Evolutionary conservation across 2,113 vertebrate genomes (phyloP), one percentile per base, ranked within the genome.

Genomic region (Oplegnathus fasciatus): DNA sequence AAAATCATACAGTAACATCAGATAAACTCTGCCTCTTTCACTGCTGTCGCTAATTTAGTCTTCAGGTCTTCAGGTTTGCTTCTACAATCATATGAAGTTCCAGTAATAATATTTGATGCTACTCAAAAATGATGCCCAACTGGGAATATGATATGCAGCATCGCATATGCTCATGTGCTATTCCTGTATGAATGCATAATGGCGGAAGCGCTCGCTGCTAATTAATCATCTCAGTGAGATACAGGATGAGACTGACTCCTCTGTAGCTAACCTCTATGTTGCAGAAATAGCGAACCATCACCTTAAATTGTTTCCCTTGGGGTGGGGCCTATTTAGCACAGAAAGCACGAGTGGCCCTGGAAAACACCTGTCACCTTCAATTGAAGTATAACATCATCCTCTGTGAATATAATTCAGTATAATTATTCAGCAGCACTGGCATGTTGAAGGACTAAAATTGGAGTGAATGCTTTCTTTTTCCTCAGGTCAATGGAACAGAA

Each of bases 401-500:
- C 14, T 30, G n/a, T 54, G 8, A 65, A 50, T 28, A 20, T 40
- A 40, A 15, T 28, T 17, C 1, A 62, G 2, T 30, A n/a, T 14
- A 30, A 24, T 24, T 40, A 44, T 64, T 10, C 9, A 77, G 13
- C 15, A 71, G 58, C 26, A 26, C n/a, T 34, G 20, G 8, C 8
- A 5, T 34, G 17, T 17, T 71, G 34, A 32, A 30, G 13, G 10
- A 40, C 13, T 37, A 28, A 44, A 52, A 70, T 66, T 65, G 24
- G 11, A 28, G n/a, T 8, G 26, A 28, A 18, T 66, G 15, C 61
- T 68, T 48, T 90, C 40, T 64, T 78, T 90, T 26, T 40, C 91
- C 32, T 79, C 90, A 99, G 98, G 97, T 99, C 91, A 99, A 98
- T 78, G 98, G 98, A 85, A 98, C 98, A 89, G 98, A 99, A 97